A percentile compares a stretch with the other conserved stretches of the same genome.
Conservation (phyloP, 2,113 vertebrate genomes). For the Poeciliopsis retropinna region DNA sequence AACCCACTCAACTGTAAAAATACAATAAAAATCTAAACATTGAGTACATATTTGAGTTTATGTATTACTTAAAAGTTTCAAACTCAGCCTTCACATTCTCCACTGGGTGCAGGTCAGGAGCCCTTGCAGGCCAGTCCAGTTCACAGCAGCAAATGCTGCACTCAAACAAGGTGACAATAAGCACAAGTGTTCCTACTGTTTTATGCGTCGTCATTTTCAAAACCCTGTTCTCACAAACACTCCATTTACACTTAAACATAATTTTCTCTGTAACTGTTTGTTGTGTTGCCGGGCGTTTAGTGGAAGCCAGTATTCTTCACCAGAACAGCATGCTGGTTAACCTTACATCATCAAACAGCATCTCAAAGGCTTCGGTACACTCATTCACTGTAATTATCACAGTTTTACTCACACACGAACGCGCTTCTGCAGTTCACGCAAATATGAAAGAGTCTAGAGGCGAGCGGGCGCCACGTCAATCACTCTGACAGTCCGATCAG, state of each 20-base stretch:
- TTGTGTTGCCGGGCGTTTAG: background rate
- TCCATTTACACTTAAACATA: background rate
- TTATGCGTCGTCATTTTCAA: background rate
- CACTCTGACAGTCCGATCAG: slow-evolving; percentile 64
- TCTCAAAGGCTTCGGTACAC: background rate
- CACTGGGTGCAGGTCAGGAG: background rate
- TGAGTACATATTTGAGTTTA: background rate
- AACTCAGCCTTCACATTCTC: background rate
- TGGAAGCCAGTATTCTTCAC: background rate
- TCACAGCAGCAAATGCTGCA: background rate
- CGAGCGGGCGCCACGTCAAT: slow-evolving; percentile 69
- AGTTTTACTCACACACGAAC: slow-evolving; percentile 19
- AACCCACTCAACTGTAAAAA: background rate
- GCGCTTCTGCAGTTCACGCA: slow-evolving; percentile 36
- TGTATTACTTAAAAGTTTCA: background rate
- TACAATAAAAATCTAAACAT: background rate
- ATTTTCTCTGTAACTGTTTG: background rate
- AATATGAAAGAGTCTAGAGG: slow-evolving; percentile 61
- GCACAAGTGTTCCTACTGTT: background rate
- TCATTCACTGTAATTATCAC: slow-evolving; percentile 21
- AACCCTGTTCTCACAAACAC: background rate
- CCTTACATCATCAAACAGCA: background rate
- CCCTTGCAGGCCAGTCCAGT: background rate
- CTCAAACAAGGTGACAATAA: background rate
- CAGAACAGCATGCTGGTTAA: slow-evolving; percentile 21